A percentile compares a stretch with the other conserved stretches of the same genome.
These are phyloP conservation scores for Nothocercus nigrocapillus DNA, from an alignment of 2,113 vertebrate species.

Conservation along the genomic window DNA sequence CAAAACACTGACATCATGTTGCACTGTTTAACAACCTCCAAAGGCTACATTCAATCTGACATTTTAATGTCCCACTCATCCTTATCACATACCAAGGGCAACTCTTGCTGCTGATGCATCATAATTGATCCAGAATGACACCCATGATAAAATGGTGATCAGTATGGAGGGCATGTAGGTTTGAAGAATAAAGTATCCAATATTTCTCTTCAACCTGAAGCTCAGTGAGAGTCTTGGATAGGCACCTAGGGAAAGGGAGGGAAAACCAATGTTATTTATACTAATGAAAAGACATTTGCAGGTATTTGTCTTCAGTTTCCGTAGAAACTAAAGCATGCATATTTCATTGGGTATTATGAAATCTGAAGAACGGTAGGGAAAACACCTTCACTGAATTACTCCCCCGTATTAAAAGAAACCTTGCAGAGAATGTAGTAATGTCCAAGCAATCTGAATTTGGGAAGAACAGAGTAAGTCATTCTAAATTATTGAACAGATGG, in stretches of 20 bases:
- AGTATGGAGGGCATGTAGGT: slow-evolving; percentile 99
- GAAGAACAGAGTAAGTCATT: not conserved
- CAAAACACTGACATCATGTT: not conserved
- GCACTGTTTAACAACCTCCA: slow-evolving; percentile 15
- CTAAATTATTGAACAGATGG: not conserved
- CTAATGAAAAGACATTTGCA: slow-evolving; percentile 6
- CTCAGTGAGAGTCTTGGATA: slow-evolving; percentile 97
- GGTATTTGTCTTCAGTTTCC: slow-evolving; percentile 51
- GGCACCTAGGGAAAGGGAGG: slow-evolving; percentile 82
- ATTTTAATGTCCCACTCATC: slow-evolving; percentile 33
- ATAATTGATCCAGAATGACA: slow-evolving; percentile 99
- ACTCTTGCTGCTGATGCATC: slow-evolving; percentile 98
- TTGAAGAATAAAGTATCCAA: slow-evolving; percentile 99
- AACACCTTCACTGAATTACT: not conserved
- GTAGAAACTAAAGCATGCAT: slow-evolving; percentile 6
- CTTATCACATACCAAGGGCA: slow-evolving; percentile 89
- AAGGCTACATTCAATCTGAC: slow-evolving; percentile 9
- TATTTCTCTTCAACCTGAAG: slow-evolving; percentile 97
- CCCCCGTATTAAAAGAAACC: not conserved
- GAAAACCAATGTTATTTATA: slow-evolving; percentile 28
- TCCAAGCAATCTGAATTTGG: not conserved
- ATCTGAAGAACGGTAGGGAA: slow-evolving; percentile 30
- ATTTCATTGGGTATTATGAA: slow-evolving; percentile 11
- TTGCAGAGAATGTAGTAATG: not conserved
- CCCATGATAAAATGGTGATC: slow-evolving; percentile 98